phyloP scores from a whole-genome alignment of 2,888 invertebrate species.

The Lacanobia oleracea region DNA sequence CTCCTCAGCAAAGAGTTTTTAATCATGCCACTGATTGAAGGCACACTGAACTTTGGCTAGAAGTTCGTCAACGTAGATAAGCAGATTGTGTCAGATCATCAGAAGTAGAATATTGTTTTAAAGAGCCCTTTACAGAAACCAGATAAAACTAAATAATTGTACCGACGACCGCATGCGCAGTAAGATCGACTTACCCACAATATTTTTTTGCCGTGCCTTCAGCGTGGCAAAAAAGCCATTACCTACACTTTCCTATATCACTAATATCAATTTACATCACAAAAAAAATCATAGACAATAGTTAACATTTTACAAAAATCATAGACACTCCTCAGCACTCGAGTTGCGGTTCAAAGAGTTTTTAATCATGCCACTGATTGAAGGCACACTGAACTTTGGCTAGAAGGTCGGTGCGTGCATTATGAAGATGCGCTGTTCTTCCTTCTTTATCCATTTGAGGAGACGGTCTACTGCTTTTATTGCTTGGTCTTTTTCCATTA shows the following conservation, averaged over 20 bases:
- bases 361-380: slow-evolving; percentile 78
- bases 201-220: neutral
- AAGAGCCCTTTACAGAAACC: neutral
- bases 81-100: too few relatives aligned
- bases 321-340: slow-evolving; percentile 72
- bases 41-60: slow-evolving; percentile 85
- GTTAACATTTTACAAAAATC: slow-evolving; percentile 28
- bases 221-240: neutral
- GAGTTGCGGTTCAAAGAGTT: slow-evolving; percentile 75
- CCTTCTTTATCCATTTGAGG: slow-evolving; percentile 98
- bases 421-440: slow-evolving; percentile 97
- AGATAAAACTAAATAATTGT: neutral
- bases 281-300: slow-evolving; percentile 31
- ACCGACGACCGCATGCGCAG: neutral
- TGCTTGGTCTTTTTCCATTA: slow-evolving; percentile 96
- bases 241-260: neutral
- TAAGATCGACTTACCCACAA: neutral
- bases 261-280: slow-evolving; percentile 29
- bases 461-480: slow-evolving; percentile 97
- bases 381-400: slow-evolving; percentile 76
- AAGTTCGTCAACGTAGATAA: slow-evolving; percentile 90
- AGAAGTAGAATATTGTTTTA: neutral
- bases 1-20: slow-evolving; percentile 78
- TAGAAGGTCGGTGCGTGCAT: slow-evolving; percentile 95
- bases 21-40: slow-evolving; percentile 77